Evolutionary conservation across 2,888 invertebrate species (phyloP), one percentile per base, ranked within the genome.

Genomic region (Nephrotoma flavescens): DNA sequence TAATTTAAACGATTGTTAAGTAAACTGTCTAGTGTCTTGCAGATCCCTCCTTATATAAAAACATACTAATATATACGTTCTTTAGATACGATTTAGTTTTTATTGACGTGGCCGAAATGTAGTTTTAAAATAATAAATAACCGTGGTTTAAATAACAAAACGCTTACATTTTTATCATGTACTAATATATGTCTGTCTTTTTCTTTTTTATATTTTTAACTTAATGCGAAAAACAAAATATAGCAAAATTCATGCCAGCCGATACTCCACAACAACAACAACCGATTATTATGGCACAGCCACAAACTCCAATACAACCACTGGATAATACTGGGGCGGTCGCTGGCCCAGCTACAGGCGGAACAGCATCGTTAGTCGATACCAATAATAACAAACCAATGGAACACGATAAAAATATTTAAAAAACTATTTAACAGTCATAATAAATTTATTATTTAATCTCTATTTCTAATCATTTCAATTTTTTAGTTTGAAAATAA

Each of bases 221-320:
- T 87, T 31, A 86, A 44, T 84, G 42, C 9, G 52, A 86, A 44
- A 86, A 15, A n/a, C 44, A 86, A 86, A 86, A 86, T 71, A 83
- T 83, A 88, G 88, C 88, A 15, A 88, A 88, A 88, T 88, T 88
- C 86, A 88, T 88, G 88, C 88, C 88, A 86, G 88, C 87, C n/a
- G 87, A 88, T 15, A 88, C 87, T 86, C 87, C 87, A 87, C 91
- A 90, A 89, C 88, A 87, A 86, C 88, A 88, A 87, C 91, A 91
- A 71, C 71, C 31, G 19, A 71, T 31, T 89, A 90, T 88, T 87
- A 86, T 86, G 92, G 92, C 87, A 92, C 91, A 88, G 92, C 90
- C 57, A 91, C 92, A 9, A n/a, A 47, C 4, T 47, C 31, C 19
- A 71, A 71, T 71, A 5, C 71, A 71, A 71, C 52, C 5, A 52